Evolutionary conservation across 2,797 vertebrate genomes (phyloP).

Genomic region (Etheostoma nigrum): DNA sequence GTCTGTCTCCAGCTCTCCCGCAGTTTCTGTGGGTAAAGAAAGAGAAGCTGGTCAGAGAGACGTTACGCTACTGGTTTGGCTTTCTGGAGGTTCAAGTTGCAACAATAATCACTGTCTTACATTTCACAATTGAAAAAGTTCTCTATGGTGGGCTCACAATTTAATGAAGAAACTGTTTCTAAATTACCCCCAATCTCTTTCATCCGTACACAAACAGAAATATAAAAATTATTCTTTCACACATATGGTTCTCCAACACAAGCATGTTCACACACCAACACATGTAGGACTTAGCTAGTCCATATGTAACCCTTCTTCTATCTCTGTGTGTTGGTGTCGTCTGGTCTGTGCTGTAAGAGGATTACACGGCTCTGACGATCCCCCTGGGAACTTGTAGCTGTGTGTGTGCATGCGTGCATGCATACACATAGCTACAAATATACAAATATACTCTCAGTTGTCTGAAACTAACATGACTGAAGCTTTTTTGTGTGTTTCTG

Average conservation of each 20-base stretch:
- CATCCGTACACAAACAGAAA: neutral
- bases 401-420: neutral
- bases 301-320: neutral
- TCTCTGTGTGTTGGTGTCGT: constrained; percentile 9
- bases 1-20: constrained; percentile 46
- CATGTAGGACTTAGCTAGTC: neutral
- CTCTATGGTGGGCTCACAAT: neutral
- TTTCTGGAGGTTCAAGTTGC: neutral
- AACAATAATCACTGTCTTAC: neutral
- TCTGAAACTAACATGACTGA: neutral
- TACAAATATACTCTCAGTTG: neutral
- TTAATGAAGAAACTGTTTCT: neutral
- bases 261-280: constrained; percentile 2
- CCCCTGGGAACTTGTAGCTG: constrained; percentile 21
- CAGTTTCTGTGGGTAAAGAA: constrained; percentile 40
- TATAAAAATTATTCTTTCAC: neutral
- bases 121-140: neutral
- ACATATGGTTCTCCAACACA: neutral
- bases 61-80: neutral
- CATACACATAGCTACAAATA: too few relatives aligned
- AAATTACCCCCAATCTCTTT: too few relatives aligned
- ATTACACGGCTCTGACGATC: constrained; percentile 55
- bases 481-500: constrained; percentile 2
- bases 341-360: constrained; percentile 65
- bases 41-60: neutral